These are phyloP conservation scores for Balanococcus diminutus DNA, from an alignment of 2,888 invertebrate genomes.

Conservation along the genomic window DNA sequence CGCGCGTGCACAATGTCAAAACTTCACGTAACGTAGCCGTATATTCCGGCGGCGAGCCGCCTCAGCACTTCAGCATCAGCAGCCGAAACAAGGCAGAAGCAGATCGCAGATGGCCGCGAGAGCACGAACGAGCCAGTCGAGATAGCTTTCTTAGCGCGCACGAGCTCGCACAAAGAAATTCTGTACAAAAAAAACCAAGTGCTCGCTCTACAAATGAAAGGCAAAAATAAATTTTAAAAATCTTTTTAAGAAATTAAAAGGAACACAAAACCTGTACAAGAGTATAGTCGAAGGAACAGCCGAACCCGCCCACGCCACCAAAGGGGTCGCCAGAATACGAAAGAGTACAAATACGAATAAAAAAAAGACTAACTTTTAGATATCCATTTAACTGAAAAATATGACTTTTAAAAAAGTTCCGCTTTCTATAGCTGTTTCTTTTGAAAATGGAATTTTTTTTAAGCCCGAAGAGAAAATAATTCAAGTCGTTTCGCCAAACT, in stretches of 20 bases:
- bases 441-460: slow-evolving; percentile 41
- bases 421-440: slow-evolving; percentile 17
- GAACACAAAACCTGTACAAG: slow-evolving; percentile 20
- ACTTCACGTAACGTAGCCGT: background rate
- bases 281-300: background rate
- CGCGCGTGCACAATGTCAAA: background rate
- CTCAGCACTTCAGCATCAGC: too few species aligned
- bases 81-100: too few species aligned
- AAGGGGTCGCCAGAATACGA: background rate
- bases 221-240: slow-evolving; percentile 29
- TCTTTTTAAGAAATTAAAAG: slow-evolving; percentile 38
- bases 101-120: background rate
- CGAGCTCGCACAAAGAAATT: background rate
- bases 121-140: background rate
- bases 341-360: background rate
- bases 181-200: too few species aligned
- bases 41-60: too few species aligned
- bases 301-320: too few species aligned
- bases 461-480: slow-evolving; percentile 40
- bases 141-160: background rate
- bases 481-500: slow-evolving; percentile 38
- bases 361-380: slow-evolving; percentile 34
- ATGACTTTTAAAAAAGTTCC: slow-evolving; percentile 39
- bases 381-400: slow-evolving; percentile 52
- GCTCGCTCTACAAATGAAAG: background rate